phyloP scores from a whole-genome alignment of 2,888 invertebrate genomes.

The Philereme vetulata region DNA sequence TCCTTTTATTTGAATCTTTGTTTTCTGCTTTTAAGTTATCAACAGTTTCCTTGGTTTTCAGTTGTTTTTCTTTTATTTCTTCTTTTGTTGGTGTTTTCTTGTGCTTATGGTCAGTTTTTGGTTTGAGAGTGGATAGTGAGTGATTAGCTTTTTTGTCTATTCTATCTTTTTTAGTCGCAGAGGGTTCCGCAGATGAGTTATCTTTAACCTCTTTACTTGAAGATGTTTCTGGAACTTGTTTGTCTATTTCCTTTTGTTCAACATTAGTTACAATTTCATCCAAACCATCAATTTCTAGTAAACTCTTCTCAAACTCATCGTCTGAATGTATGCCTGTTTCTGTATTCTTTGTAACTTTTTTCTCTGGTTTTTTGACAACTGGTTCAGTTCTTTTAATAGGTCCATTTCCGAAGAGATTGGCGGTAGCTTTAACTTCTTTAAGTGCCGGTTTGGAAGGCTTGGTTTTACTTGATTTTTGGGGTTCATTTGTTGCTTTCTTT shows the following conservation, averaged over 20 bases:
- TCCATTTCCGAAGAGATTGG: constrained; percentile 85
- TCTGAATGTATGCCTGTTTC: constrained; percentile 85
- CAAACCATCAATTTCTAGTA: constrained; percentile 85
- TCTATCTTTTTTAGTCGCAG: not conserved
- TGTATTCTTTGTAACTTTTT: constrained; percentile 63
- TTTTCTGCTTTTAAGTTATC: constrained; percentile 43
- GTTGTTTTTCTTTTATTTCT: constrained; percentile 7
- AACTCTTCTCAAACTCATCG: constrained; percentile 88
- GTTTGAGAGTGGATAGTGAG: constrained; percentile 18
- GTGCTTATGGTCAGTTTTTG: constrained; percentile 9
- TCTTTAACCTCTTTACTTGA: constrained; percentile 5
- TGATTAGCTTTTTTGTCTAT: constrained; percentile 15
- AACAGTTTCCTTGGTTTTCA: constrained; percentile 26
- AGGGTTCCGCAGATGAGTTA: constrained; percentile 14
- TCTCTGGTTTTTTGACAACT: constrained; percentile 60
- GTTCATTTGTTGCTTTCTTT: constrained; percentile 61
- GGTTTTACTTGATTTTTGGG: constrained; percentile 48
- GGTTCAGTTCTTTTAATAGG: constrained; percentile 84
- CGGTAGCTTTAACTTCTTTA: constrained; percentile 67
- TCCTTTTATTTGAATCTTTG: constrained; percentile 52
- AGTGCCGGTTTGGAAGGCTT: constrained; percentile 50
- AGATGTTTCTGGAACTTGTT: constrained; percentile 18
- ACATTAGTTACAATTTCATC: constrained; percentile 48
- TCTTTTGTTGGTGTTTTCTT: constrained; percentile 11
- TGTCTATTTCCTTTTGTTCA: constrained; percentile 11